A percentile compares a stretch with the other conserved stretches of the same genome.
Evolutionary conservation across 2,113 vertebrate species (phyloP).

Genomic region (Elgaria multicarinata): DNA sequence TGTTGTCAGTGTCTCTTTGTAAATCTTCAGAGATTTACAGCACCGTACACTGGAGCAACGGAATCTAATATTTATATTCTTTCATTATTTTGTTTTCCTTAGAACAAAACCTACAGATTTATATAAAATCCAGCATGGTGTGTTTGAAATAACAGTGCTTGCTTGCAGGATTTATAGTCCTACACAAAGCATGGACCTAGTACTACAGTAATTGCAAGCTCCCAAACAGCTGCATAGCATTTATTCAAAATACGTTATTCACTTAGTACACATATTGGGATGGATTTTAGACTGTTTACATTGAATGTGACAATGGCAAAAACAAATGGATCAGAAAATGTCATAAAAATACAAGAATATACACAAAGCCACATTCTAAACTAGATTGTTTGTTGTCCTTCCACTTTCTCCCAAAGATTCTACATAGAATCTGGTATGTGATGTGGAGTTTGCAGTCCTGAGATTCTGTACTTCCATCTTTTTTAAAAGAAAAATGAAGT

Average conservation of each 20-base stretch:
- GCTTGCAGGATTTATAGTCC: slow-evolving; percentile 59
- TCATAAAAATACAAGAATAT: slow-evolving; percentile 18
- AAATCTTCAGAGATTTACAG: slow-evolving; percentile 70
- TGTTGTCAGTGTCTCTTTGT: slow-evolving; percentile 64
- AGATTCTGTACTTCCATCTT: not conserved
- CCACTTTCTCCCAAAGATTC: not conserved
- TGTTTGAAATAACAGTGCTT: slow-evolving; percentile 64
- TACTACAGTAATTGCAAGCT: slow-evolving; percentile 58
- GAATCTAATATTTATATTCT: slow-evolving; percentile 70
- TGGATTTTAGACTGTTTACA: slow-evolving; percentile 61
- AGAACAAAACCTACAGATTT: slow-evolving; percentile 52
- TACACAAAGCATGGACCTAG: slow-evolving; percentile 43
- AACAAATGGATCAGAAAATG: slow-evolving; percentile 28
- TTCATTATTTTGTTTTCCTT: slow-evolving; percentile 56
- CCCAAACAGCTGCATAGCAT: slow-evolving; percentile 69
- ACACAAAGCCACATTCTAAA: not conserved
- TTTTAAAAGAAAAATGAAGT: not conserved
- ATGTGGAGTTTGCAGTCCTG: not conserved
- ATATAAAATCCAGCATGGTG: slow-evolving; percentile 42
- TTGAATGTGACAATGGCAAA: slow-evolving; percentile 56
- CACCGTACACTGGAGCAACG: slow-evolving; percentile 51
- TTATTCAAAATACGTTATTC: slow-evolving; percentile 69
- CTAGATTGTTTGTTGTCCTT: not conserved
- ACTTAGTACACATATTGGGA: slow-evolving; percentile 64
- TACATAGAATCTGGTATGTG: not conserved